Percentiles rank a stretch among this genome's conserved stretches.
These are phyloP conservation scores for Dasysyrphus tricinctus DNA, from an alignment of 2,888 invertebrate species.

Conservation along the genomic window DNA sequence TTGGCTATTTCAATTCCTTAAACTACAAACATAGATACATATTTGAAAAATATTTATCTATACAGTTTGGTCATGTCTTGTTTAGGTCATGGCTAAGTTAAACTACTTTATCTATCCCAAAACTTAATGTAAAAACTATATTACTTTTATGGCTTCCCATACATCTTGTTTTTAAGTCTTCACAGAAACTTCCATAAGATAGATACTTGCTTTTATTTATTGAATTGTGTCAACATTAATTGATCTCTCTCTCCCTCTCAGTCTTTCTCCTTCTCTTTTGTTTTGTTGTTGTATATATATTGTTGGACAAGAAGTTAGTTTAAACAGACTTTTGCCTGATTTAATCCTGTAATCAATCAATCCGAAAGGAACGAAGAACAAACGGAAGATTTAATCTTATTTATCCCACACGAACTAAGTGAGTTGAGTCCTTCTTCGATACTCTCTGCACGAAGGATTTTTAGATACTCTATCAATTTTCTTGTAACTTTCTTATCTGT, in stretches of 20 bases:
- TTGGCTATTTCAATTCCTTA: neutral
- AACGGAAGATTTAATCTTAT: slow-evolving; percentile 71
- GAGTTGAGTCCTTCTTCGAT: slow-evolving; percentile 42
- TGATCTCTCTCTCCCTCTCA: slow-evolving; percentile 50
- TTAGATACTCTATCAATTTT: slow-evolving; percentile 67
- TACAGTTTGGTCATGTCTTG: slow-evolving; percentile 7
- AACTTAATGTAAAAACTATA: slow-evolving; percentile 50
- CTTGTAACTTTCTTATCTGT: slow-evolving; percentile 58
- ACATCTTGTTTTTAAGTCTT: slow-evolving; percentile 32
- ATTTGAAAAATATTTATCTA: slow-evolving; percentile 13
- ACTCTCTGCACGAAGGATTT: slow-evolving; percentile 40
- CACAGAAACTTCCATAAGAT: slow-evolving; percentile 16
- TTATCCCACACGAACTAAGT: slow-evolving; percentile 41
- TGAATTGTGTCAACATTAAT: slow-evolving; percentile 73
- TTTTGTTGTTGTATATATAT: neutral
- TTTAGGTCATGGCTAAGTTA: slow-evolving; percentile 28
- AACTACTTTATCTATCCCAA: slow-evolving; percentile 26
- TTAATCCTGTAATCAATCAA: slow-evolving; percentile 73
- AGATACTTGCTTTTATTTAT: slow-evolving; percentile 62
- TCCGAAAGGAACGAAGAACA: slow-evolving; percentile 48
- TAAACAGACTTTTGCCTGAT: slow-evolving; percentile 67
- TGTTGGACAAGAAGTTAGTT: slow-evolving; percentile 47
- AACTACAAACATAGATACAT: neutral
- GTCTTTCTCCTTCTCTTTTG: neutral
- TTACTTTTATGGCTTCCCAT: slow-evolving; percentile 26